Percentiles rank a stretch among this genome's conserved stretches.
Evolutionary conservation across 2,888 invertebrate genomes (phyloP).

Genomic region (Tortrix viridana): DNA sequence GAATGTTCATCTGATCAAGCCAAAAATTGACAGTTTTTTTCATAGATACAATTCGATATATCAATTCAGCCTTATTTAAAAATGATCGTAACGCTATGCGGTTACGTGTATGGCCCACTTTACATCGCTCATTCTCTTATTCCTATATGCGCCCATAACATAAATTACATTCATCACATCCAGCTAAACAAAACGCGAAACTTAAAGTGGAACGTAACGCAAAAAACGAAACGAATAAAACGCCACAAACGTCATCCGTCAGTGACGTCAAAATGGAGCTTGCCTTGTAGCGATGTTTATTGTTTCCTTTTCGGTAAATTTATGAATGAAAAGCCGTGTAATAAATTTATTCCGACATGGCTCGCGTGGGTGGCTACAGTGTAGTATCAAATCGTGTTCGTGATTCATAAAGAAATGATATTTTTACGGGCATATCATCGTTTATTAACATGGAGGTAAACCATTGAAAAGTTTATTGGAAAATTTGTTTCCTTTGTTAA

Average conservation of each 20-base stretch:
- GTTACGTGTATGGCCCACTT: no score
- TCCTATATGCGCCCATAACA: background rate
- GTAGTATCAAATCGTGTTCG: constrained; percentile 27
- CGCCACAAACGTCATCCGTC: constrained; percentile 19
- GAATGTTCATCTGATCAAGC: no score
- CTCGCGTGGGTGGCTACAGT: constrained; percentile 28
- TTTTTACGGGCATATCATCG: constrained; percentile 26
- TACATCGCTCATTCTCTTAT: no score
- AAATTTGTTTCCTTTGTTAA: constrained; percentile 16
- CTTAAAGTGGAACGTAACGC: constrained; percentile 21
- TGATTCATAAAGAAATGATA: constrained; percentile 27
- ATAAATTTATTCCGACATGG: constrained; percentile 23
- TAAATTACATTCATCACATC: constrained; percentile 17
- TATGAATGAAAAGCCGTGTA: constrained; percentile 35
- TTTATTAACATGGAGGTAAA: constrained; percentile 33
- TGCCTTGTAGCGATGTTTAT: constrained; percentile 24
- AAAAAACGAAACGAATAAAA: constrained; percentile 15
- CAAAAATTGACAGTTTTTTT: no score
- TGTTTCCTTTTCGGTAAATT: constrained; percentile 32
- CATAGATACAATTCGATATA: no score
- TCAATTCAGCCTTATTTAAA: no score
- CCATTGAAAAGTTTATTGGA: constrained; percentile 23
- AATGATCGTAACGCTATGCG: no score
- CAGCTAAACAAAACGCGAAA: constrained; percentile 1
- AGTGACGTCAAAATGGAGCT: constrained; percentile 25